phyloP scores from a whole-genome alignment of 2,888 invertebrate species.

The Caenorhabditis macrosperma region DNA sequence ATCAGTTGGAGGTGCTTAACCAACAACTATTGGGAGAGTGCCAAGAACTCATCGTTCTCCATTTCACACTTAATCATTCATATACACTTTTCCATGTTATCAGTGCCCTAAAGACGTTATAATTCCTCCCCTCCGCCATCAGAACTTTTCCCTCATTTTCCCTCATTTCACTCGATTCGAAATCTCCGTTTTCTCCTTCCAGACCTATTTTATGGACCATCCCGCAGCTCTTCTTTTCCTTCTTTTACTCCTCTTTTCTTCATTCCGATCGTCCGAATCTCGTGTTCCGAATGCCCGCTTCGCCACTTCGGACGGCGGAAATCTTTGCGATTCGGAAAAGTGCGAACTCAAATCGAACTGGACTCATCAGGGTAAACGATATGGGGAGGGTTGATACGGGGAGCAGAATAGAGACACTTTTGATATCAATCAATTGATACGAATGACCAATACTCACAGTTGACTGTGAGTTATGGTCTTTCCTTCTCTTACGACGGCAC shows the following conservation, averaged over 20 bases:
- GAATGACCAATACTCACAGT: neutral
- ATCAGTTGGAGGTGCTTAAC: too few species aligned
- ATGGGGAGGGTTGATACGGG: neutral
- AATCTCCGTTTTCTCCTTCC: neutral
- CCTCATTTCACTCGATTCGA: neutral
- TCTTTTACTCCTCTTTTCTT: neutral
- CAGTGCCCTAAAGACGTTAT: constrained; percentile 4
- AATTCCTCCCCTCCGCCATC: constrained; percentile 1
- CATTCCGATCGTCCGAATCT: neutral
- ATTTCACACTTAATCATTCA: neutral
- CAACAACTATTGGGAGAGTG: too few species aligned
- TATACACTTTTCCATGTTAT: constrained; percentile 5
- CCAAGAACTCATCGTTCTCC: neutral
- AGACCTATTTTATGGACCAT: constrained; percentile 41
- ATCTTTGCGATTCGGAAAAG: constrained; percentile 29
- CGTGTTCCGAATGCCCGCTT: neutral
- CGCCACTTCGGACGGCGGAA: constrained; percentile 3
- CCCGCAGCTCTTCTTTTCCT: neutral
- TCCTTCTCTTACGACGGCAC: too few species aligned
- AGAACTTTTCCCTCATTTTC: neutral
- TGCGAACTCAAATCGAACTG: constrained; percentile 48
- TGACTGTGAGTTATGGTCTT: too few species aligned
- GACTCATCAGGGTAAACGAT: constrained; percentile 30
- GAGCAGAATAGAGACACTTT: constrained; percentile 5
- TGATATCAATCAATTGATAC: constrained; percentile 9